Conservation (phyloP, 2,888 invertebrate species). For the Baronia brevicornis region DNA sequence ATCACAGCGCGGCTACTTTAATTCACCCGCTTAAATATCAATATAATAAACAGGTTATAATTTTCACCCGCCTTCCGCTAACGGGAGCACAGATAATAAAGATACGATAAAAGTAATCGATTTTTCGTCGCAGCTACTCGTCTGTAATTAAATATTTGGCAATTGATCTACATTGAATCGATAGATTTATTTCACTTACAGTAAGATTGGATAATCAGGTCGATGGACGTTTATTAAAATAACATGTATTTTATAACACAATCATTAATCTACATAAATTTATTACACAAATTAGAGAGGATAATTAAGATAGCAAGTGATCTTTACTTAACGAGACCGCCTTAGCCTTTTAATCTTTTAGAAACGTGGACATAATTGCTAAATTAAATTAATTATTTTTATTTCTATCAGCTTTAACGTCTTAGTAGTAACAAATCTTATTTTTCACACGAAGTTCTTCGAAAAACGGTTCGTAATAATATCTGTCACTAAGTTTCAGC, state of each 20-base stretch:
- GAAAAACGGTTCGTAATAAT: too few species aligned
- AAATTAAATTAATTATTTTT: too few species aligned
- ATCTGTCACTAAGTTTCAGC: too few species aligned
- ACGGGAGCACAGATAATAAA: slow-evolving; percentile 35
- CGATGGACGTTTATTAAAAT: slow-evolving; percentile 7
- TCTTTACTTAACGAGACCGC: slow-evolving; percentile 5
- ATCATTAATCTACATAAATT: slow-evolving; percentile 7
- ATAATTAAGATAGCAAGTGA: background rate
- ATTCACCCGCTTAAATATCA: too few species aligned
- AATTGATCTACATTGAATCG: slow-evolving; percentile 11
- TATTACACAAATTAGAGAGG: slow-evolving; percentile 8
- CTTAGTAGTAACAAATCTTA: too few species aligned
- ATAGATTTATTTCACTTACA: background rate
- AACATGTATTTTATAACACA: slow-evolving; percentile 7
- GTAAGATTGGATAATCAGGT: slow-evolving; percentile 3
- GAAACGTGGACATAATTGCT: too few species aligned
- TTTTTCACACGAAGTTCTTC: too few species aligned
- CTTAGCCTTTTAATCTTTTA: background rate
- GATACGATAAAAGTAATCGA: slow-evolving; percentile 40
- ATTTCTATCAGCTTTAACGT: background rate
- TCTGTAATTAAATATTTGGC: slow-evolving; percentile 9
- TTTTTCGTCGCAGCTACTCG: slow-evolving; percentile 18
- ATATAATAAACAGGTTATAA: slow-evolving; percentile 18
- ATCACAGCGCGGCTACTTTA: too few species aligned
- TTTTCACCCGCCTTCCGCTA: slow-evolving; percentile 48